These are phyloP conservation scores for Oceanites oceanicus DNA, from an alignment of 2,113 vertebrate species.

Conservation along the genomic window DNA sequence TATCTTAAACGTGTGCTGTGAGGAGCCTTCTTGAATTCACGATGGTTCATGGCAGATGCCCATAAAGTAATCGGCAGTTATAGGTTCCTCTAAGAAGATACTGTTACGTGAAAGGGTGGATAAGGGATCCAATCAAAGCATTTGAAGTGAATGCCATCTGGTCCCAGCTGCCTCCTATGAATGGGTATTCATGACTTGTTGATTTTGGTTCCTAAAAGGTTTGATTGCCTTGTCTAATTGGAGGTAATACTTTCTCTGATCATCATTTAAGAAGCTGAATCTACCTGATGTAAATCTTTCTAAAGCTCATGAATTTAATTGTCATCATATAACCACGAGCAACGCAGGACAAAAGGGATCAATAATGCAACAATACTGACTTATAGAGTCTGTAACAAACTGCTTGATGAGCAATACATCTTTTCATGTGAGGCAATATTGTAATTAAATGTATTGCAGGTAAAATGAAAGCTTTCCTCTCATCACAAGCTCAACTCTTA, in stretches of 20 bases:
- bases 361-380: not conserved
- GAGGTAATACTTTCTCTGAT: not conserved
- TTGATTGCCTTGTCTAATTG: conserved; percentile 1
- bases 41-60: not conserved
- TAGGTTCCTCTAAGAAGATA: not conserved
- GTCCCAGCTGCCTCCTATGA: not conserved
- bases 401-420: not conserved
- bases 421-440: not conserved
- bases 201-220: not conserved
- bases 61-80: not conserved
- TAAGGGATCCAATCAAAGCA: not conserved
- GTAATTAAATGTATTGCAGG: conserved; percentile 6
- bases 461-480: conserved; percentile 23
- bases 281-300: not conserved
- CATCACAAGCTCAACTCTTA: not conserved
- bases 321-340: not conserved
- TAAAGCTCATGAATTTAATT: not conserved
- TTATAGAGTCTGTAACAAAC: not conserved
- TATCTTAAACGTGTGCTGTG: not conserved
- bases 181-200: not conserved
- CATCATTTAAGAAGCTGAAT: not conserved
- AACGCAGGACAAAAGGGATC: not conserved
- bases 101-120: not conserved
- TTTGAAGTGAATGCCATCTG: not conserved
- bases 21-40: not conserved